Conservation (phyloP, 2,888 invertebrate species). For the Stratiomys singularior region DNA sequence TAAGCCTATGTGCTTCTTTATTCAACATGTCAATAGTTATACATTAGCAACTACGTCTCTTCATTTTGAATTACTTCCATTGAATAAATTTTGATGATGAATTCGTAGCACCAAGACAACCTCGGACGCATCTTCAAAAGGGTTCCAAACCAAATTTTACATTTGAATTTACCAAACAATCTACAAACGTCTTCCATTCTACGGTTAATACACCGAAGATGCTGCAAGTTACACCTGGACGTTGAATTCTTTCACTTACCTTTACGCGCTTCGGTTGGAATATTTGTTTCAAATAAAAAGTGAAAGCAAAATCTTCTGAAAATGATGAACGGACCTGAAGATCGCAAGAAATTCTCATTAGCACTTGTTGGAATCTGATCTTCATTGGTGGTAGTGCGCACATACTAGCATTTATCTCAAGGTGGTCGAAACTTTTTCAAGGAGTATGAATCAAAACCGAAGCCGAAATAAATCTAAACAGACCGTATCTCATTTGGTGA, state of each 20-base stretch:
- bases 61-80: too few relatives aligned
- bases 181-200: too few relatives aligned
- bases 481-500: conserved; percentile 49
- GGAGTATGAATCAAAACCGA: conserved; percentile 46
- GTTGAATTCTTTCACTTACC: background rate
- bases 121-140: too few relatives aligned
- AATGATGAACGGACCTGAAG: conserved; percentile 19
- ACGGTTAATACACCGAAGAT: background rate
- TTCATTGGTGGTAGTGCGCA: conserved; percentile 35
- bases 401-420: background rate
- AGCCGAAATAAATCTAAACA: conserved; percentile 50
- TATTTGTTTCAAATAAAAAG: conserved; percentile 9
- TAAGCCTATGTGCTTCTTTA: too few relatives aligned
- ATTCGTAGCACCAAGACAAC: too few relatives aligned
- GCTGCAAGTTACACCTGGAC: too few relatives aligned
- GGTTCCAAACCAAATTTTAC: too few relatives aligned
- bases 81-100: too few relatives aligned
- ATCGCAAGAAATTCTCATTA: conserved; percentile 46
- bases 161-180: too few relatives aligned
- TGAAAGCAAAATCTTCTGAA: background rate
- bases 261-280: background rate
- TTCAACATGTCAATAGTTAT: too few relatives aligned
- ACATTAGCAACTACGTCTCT: too few relatives aligned
- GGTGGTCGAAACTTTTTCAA: conserved; percentile 47
- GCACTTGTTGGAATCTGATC: conserved; percentile 48